phyloP scores from a whole-genome alignment of 1,140 invertebrate genomes.

The Anastatus disparis region DNA sequence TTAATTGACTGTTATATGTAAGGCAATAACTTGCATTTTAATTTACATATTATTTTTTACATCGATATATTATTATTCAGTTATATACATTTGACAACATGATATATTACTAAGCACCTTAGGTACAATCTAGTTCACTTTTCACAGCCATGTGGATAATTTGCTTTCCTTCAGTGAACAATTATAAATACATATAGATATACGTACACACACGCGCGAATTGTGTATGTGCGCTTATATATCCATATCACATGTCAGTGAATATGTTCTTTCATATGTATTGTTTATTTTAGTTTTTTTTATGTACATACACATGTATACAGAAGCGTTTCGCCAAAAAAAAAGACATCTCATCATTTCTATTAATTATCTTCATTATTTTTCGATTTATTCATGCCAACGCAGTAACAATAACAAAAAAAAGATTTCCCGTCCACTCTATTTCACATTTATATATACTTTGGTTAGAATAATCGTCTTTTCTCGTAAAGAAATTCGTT shows the following conservation, averaged over 20 bases:
- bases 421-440: conserved; percentile 24
- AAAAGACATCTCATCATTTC: conserved; percentile 23
- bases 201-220: conserved; percentile 14
- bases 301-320: conserved; percentile 41
- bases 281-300: conserved; percentile 32
- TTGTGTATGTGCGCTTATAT: conserved; percentile 29
- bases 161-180: conserved; percentile 66
- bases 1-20: conserved; percentile 52
- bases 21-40: conserved; percentile 54
- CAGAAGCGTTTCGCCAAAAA: conserved; percentile 23
- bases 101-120: conserved; percentile 66
- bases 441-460: conserved; percentile 48
- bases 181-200: conserved; percentile 52
- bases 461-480: conserved; percentile 54
- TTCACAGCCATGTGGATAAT: conserved; percentile 68
- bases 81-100: conserved; percentile 64
- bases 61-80: conserved; percentile 63
- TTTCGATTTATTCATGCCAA: conserved; percentile 37
- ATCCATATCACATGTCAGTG: conserved; percentile 39
- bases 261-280: conserved; percentile 39
- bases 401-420: conserved; percentile 39
- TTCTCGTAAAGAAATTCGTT: conserved; percentile 50
- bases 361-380: conserved; percentile 29
- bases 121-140: conserved; percentile 68
- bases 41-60: conserved; percentile 59